Percentiles rank a stretch among this genome's conserved stretches.
Conservation (phyloP, 2,797 vertebrate genomes). For the Megaceryle alcyon region DNA sequence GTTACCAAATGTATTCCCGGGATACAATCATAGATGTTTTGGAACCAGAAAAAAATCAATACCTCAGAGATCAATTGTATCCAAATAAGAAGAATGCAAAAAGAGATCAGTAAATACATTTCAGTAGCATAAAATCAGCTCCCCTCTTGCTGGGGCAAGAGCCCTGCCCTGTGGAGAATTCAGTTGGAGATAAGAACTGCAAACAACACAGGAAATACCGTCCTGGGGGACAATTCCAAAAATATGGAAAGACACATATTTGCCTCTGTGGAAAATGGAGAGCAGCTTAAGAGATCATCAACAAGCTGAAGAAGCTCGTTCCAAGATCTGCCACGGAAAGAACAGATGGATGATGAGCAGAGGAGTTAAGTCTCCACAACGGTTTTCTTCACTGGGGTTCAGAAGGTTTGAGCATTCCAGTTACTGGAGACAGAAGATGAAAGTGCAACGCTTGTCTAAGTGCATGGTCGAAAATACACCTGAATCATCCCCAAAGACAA, state of each 20-base stretch:
- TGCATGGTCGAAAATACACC: background rate
- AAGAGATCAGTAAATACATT: background rate
- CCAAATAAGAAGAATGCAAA: background rate
- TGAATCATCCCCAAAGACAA: background rate
- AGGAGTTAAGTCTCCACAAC: background rate
- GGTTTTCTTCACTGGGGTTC: background rate
- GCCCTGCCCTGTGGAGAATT: background rate
- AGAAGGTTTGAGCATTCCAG: background rate
- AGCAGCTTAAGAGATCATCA: background rate
- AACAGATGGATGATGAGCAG: background rate
- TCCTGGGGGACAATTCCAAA: background rate
- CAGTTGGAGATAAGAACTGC: background rate
- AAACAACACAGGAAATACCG: background rate
- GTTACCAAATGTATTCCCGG: background rate
- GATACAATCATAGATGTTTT: background rate
- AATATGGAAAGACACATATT: background rate
- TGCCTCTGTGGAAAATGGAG: background rate
- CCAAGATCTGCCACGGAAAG: background rate
- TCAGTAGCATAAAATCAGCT: background rate
- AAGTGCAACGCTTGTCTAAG: background rate
- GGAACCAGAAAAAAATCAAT: background rate
- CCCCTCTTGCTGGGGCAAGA: background rate
- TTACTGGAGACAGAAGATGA: background rate
- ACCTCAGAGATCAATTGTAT: background rate
- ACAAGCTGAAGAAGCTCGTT: background rate